These are phyloP conservation scores for Stenurella melanura DNA, from an alignment of 2,888 invertebrate genomes.

Conservation along the genomic window DNA sequence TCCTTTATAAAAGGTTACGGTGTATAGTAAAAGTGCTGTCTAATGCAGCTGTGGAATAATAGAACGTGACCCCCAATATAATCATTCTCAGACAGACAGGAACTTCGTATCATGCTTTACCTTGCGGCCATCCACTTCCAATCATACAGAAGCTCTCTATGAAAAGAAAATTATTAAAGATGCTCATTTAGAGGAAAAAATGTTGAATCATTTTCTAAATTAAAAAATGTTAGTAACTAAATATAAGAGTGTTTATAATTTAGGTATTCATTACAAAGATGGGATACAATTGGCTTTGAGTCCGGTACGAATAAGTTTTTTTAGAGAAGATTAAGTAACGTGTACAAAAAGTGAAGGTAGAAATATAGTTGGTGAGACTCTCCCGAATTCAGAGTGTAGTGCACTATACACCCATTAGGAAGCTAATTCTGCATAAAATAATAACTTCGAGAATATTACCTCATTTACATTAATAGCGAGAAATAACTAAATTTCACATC, in stretches of 20 bases:
- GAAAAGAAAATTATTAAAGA: conserved; percentile 37
- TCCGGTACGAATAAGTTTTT: too few relatives aligned
- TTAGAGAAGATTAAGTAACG: too few relatives aligned
- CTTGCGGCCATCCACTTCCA: conserved; percentile 51
- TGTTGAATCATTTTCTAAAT: conserved; percentile 49
- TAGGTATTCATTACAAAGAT: too few relatives aligned
- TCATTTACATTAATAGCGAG: too few relatives aligned
- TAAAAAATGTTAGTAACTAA: conserved; percentile 43
- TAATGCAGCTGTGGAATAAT: conserved; percentile 61
- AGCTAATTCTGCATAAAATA: too few relatives aligned
- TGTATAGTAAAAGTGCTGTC: conserved; percentile 62
- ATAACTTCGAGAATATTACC: too few relatives aligned
- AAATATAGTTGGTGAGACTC: too few relatives aligned
- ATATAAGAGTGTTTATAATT: conserved; percentile 36
- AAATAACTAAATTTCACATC: too few relatives aligned
- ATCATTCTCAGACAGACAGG: conserved; percentile 45
- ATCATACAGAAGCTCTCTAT: conserved; percentile 34
- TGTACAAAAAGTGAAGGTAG: too few relatives aligned
- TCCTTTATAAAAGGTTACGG: conserved; percentile 60
- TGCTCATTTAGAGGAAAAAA: conserved; percentile 41
- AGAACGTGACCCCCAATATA: conserved; percentile 53
- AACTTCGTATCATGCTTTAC: conserved; percentile 54
- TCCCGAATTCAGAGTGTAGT: too few relatives aligned
- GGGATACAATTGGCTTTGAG: too few relatives aligned
- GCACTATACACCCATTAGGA: too few relatives aligned